Evolutionary conservation across 35 echinoderm and acorn worm genomes (phyloP), one percentile per base, ranked within the genome.

Genomic region (Patiria miniata): DNA sequence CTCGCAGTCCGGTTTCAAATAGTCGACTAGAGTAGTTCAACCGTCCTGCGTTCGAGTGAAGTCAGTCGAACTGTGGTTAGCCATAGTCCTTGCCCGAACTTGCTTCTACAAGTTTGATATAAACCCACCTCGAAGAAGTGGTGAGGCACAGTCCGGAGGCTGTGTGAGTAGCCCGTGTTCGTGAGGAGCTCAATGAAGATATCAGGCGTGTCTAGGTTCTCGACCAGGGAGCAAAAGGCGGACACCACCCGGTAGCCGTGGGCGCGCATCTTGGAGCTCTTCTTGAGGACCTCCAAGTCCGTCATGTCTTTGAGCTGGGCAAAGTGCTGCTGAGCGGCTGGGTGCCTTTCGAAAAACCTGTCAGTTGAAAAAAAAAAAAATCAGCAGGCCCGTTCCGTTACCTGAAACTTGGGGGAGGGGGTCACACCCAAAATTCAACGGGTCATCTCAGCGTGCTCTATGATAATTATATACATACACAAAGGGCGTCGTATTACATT

Each of bases 41-140:
- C n/a, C n/a, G n/a, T n/a, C n/a, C n/a, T n/a, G n/a, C n/a, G n/a
- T n/a, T n/a, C n/a, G n/a, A n/a, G n/a, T n/a, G n/a, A n/a, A n/a
- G n/a, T n/a, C n/a, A n/a, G n/a, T n/a, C n/a, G n/a, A n/a, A n/a
- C n/a, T n/a, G n/a, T n/a, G n/a, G n/a, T n/a, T n/a, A n/a, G n/a
- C n/a, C n/a, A n/a, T n/a, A n/a, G n/a, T n/a, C n/a, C n/a, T n/a
- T n/a, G n/a, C n/a, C n/a, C n/a, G n/a, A n/a, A n/a, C n/a, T n/a
- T n/a, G n/a, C n/a, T n/a, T n/a, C n/a, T n/a, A n/a, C n/a, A n/a
- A n/a, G n/a, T n/a, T n/a, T n/a, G n/a, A n/a, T n/a, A n/a, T n/a
- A n/a, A n/a, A 82, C 87, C 18, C 23, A 92, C 90, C 58, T 92
- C 85, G 82, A 92, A 92, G 78, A 87, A 68, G 51, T 82, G 79